phyloP scores from a whole-genome alignment of 23 tunicate species.

The Oikopleura dioica region DNA sequence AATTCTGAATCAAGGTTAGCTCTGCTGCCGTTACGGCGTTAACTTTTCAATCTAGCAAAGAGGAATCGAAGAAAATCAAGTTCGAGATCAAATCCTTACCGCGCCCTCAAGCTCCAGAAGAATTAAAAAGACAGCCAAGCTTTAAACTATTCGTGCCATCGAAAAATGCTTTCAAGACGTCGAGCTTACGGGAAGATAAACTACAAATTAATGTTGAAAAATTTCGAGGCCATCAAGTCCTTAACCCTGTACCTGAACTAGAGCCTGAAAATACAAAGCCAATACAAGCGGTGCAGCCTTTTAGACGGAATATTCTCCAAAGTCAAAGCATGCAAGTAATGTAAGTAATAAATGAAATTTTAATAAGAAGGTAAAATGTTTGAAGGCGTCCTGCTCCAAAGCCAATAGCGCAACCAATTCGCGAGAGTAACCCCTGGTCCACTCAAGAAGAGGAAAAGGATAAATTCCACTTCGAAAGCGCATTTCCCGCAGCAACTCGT shows the following conservation, averaged over 20 bases:
- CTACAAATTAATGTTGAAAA: not conserved
- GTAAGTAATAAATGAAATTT: not conserved
- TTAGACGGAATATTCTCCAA: not conserved
- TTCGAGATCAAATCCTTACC: constrained; percentile 23
- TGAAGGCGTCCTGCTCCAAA: not conserved
- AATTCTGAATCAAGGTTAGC: too few species aligned
- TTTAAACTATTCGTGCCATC: constrained; percentile 15
- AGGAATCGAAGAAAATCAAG: constrained; percentile 20
- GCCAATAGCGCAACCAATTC: not conserved
- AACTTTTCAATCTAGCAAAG: too few species aligned
- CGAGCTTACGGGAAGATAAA: not conserved
- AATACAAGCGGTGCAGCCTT: not conserved
- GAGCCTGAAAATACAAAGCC: not conserved
- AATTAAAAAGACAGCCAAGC: constrained; percentile 65
- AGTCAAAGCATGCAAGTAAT: not conserved
- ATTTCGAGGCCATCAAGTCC: not conserved
- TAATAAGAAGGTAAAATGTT: not conserved
- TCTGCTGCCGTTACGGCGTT: too few species aligned
- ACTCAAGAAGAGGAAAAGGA: not conserved
- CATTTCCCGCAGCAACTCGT: too few species aligned
- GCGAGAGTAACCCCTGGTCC: not conserved
- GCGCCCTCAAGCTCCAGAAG: constrained; percentile 77
- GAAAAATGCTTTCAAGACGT: not conserved
- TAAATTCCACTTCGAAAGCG: too few species aligned
- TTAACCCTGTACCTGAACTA: constrained; percentile 1